Percentiles rank a stretch among this genome's conserved stretches.
phyloP scores from a whole-genome alignment of 2,113 vertebrate genomes.

The Tamias sibiricus region DNA sequence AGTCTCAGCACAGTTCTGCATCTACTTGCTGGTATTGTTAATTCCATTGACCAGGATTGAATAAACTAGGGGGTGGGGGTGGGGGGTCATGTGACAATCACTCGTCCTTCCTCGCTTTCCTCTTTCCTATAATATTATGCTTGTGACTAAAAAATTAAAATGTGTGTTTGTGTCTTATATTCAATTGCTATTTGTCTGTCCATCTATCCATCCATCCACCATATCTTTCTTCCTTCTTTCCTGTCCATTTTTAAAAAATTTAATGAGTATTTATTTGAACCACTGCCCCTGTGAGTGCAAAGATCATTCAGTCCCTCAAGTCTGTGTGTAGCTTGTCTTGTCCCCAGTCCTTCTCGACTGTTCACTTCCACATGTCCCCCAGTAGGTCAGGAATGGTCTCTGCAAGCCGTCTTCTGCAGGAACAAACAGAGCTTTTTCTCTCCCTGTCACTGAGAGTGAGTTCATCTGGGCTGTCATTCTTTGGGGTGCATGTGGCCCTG shows the following conservation, averaged over 20 bases:
- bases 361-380: background rate
- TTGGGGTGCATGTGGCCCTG: background rate
- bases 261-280: background rate
- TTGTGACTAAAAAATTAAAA: background rate
- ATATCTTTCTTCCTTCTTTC: background rate
- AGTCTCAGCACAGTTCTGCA: background rate
- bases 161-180: background rate
- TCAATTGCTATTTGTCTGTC: background rate
- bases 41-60: fast-evolving
- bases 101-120: background rate
- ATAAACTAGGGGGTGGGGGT: no score
- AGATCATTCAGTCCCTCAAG: background rate
- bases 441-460: background rate
- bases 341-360: background rate
- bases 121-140: background rate
- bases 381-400: background rate
- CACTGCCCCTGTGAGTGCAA: background rate
- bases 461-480: background rate
- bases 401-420: fast-evolving
- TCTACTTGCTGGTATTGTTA: background rate
- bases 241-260: background rate
- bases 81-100: background rate
- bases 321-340: background rate
- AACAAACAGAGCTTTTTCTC: background rate
- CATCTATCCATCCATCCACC: background rate